Evolutionary conservation across 2,113 vertebrate genomes (phyloP).

Genomic region (Saccopteryx bilineata): DNA sequence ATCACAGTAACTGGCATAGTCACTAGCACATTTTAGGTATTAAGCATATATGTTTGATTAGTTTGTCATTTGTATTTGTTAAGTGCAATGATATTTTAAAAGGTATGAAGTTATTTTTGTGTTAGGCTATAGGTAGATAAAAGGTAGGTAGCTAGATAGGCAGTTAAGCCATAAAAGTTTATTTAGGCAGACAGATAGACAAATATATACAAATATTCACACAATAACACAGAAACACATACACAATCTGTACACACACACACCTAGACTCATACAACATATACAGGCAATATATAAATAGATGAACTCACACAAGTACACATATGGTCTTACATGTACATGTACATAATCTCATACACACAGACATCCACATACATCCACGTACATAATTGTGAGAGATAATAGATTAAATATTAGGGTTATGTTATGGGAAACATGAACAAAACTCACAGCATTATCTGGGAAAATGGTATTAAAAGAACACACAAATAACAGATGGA

Average conservation of each 20-base stretch:
- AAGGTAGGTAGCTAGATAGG: neutral
- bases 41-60: neutral
- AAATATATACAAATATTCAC: neutral
- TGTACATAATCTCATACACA: neutral
- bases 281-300: neutral
- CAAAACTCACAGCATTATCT: neutral
- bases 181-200: neutral
- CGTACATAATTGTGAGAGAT: neutral
- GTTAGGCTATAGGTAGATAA: neutral
- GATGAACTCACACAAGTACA: neutral
- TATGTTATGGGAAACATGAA: neutral
- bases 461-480: neutral
- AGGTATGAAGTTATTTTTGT: neutral
- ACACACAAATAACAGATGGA: slow-evolving; percentile 69
- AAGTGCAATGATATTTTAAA: neutral
- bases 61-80: neutral
- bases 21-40: neutral
- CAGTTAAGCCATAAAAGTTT: neutral
- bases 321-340: neutral
- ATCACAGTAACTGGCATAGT: neutral
- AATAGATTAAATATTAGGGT: neutral
- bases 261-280: neutral
- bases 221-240: neutral
- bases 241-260: neutral
- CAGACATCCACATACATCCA: neutral